These are phyloP conservation scores for Diogma glabrata DNA, from an alignment of 2,888 invertebrate genomes.

Conservation along the genomic window DNA sequence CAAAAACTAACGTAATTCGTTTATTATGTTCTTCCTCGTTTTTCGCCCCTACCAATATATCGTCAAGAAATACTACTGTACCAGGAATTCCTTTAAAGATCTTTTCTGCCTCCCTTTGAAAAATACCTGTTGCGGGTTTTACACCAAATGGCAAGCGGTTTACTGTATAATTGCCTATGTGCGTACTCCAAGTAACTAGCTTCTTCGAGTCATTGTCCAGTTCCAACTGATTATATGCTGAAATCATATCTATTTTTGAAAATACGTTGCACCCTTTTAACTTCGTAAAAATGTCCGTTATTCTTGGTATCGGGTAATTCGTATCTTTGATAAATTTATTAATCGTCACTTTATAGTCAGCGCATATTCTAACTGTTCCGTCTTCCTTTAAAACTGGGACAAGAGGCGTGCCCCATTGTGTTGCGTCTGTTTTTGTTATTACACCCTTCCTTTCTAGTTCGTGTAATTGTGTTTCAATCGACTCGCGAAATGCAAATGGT, in stretches of 20 bases:
- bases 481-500: not conserved
- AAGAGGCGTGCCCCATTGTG: not conserved
- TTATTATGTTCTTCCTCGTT: not conserved
- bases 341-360: not conserved
- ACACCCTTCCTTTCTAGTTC: not conserved
- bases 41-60: not conserved
- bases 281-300: constrained; percentile 2
- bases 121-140: constrained; percentile 9
- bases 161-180: constrained; percentile 14
- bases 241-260: constrained; percentile 8
- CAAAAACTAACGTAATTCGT: not conserved
- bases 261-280: not conserved
- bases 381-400: constrained; percentile 6
- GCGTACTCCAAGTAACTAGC: constrained; percentile 18
- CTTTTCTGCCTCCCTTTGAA: not conserved
- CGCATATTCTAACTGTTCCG: constrained; percentile 4
- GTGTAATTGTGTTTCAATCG: not conserved
- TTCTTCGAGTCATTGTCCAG: constrained; percentile 12
- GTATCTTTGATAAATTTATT: constrained; percentile 2
- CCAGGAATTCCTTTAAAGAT: not conserved
- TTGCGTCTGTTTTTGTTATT: not conserved
- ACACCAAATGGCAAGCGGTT: constrained; percentile 15
- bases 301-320: constrained; percentile 1
- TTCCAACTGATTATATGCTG: constrained; percentile 12
- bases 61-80: too few relatives aligned